Conservation (phyloP, 2,888 invertebrate species). For the Erebia palarica region DNA sequence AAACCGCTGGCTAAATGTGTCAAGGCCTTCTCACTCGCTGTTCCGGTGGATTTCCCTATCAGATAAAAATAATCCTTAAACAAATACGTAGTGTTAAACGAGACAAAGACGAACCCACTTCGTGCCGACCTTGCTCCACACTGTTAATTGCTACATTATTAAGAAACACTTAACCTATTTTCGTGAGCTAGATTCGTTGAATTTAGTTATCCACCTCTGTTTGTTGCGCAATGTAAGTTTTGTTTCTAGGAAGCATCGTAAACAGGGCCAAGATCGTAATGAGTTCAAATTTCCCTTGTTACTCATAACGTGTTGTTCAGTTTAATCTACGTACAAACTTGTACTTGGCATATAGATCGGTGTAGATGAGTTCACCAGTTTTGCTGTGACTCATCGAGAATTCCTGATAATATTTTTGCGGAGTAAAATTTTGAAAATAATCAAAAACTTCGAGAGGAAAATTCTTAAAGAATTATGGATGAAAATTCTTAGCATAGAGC, state of each 20-base stretch:
- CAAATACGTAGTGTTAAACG: constrained; percentile 41
- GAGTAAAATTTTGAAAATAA: constrained; percentile 19
- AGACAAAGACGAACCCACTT: constrained; percentile 57
- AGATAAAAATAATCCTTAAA: constrained; percentile 46
- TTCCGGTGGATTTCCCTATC: constrained; percentile 56
- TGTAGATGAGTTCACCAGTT: constrained; percentile 30
- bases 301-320: constrained; percentile 37
- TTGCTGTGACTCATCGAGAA: constrained; percentile 41
- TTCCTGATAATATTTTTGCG: constrained; percentile 36
- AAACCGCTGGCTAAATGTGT: constrained; percentile 61
- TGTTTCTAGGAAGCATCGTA: constrained; percentile 53
- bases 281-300: constrained; percentile 39
- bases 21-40: constrained; percentile 64
- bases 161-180: constrained; percentile 79
- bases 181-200: constrained; percentile 62
- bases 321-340: constrained; percentile 23
- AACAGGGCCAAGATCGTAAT: constrained; percentile 39
- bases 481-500: neutral
- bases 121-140: constrained; percentile 61
- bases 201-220: constrained; percentile 47
- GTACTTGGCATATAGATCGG: constrained; percentile 27
- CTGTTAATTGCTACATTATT: constrained; percentile 75
- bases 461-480: neutral
- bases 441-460: constrained; percentile 5
- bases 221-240: constrained; percentile 55